Base-by-base conservation (phyloP, 2,888 invertebrate genomes). In the Amphipoea lucens region DNA sequence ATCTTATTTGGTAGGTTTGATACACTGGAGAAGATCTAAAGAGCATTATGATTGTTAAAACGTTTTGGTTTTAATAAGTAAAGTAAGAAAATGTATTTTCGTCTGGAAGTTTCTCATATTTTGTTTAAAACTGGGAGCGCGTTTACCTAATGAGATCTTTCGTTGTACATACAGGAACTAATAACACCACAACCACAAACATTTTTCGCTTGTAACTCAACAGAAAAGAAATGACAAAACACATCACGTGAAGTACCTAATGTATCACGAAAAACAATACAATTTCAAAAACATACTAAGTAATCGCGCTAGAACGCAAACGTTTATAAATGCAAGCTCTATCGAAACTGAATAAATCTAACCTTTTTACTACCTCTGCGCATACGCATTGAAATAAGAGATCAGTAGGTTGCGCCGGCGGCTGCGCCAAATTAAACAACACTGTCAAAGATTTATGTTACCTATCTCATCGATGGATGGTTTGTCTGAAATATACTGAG, bases 381-480 rank as follows among this genome's bases (percentile, higher is more conserved):
- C 92, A 89, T 84, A 91, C 96, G 95, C 96, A 96, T 96, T 95
- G 95, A 96, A 96, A 96, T 96, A 95, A 96, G 95, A 96, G 95
- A 96, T 96, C 96, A 96, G 95, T 95, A 94, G 95, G 95, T 95
- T 95, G 95, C 93, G 20, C 29, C 0, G 57, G 23, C 57, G 23
- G 9, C 88, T 84, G 84, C 70, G 66, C 60, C 14, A 40, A 85
- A 78, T 80, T 45, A 42, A 74, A 78, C 79, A 85, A 85, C 95
- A 84, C 79, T 91, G 91, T 93, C 94, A 96, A 96, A 94, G 0
- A n/a, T 51, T 23, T 71, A 87, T 94, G 17, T 57, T 29, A 4
- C 23, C n/a, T 20, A 14, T 7, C n/a, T 20, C 9, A 11, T 51
- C 17, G 23, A 66, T 42, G 6, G 11, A 12, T 12, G 1, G 4